These are phyloP conservation scores for Sinocyclocheilus anshuiensis DNA, from an alignment of 2,113 vertebrate species.

Conservation along the genomic window DNA sequence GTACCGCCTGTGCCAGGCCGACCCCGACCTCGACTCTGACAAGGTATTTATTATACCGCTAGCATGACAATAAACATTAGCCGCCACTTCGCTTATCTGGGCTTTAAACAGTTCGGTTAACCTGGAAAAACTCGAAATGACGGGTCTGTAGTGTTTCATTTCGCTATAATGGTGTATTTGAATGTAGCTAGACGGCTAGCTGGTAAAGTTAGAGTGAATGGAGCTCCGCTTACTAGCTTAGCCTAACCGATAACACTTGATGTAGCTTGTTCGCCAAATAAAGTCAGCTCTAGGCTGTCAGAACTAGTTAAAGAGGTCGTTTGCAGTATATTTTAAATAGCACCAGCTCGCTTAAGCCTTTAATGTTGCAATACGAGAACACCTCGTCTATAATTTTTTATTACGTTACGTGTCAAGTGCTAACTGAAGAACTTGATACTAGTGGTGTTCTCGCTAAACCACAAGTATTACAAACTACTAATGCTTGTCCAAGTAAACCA, in stretches of 20 bases:
- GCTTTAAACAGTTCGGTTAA: background rate
- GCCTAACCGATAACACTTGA: background rate
- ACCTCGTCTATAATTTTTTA: background rate
- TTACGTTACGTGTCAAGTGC: background rate
- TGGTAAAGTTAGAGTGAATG: conserved; percentile 5
- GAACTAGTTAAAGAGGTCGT: background rate
- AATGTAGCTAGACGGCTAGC: conserved; percentile 5
- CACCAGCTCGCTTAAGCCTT: background rate
- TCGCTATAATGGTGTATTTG: background rate
- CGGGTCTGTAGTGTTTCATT: background rate
- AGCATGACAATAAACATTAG: background rate
- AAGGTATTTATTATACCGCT: conserved; percentile 77
- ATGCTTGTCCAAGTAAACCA: background rate
- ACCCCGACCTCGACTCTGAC: conserved; percentile 96
- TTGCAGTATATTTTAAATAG: background rate
- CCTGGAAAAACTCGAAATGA: background rate
- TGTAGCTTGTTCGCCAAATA: background rate
- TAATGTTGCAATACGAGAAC: background rate
- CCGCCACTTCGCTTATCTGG: background rate
- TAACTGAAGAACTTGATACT: background rate
- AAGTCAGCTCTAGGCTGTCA: background rate
- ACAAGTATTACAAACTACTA: background rate
- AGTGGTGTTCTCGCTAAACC: background rate
- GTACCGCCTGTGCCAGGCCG: conserved; percentile 95
- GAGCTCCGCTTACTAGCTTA: conserved; percentile 22